Evolutionary conservation across 2,797 vertebrate species (phyloP).

Genomic region (Anguilla marmorata): DNA sequence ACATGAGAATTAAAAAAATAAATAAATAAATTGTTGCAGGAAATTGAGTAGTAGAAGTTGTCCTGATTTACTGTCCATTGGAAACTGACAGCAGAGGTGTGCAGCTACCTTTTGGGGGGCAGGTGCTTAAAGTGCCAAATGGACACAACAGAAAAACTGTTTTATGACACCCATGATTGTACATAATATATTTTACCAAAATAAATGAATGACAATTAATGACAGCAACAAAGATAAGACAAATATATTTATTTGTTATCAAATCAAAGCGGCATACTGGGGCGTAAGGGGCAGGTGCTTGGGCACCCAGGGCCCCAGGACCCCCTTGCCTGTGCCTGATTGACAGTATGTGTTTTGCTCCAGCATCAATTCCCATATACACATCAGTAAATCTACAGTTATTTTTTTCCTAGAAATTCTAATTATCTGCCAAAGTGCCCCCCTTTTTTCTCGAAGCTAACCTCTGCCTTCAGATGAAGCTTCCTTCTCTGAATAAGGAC

Average conservation of each 20-base stretch:
- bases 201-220: no score
- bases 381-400: background rate
- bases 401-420: background rate
- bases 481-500: background rate
- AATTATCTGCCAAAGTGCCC: background rate
- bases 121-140: background rate
- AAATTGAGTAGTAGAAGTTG: background rate
- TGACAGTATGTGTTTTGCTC: no score
- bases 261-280: no score
- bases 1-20: no score
- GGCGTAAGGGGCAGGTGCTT: no score
- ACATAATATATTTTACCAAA: no score
- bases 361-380: background rate
- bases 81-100: background rate
- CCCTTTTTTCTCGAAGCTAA: background rate
- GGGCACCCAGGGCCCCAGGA: no score
- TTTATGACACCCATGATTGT: no score
- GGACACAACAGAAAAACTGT: background rate
- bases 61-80: background rate
- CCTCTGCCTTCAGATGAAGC: background rate
- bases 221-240: no score
- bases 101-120: background rate
- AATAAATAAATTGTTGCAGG: background rate
- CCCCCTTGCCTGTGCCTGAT: no score
- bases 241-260: no score